Conservation (phyloP, 2,797 vertebrate species). For the Tapera naevia region DNA sequence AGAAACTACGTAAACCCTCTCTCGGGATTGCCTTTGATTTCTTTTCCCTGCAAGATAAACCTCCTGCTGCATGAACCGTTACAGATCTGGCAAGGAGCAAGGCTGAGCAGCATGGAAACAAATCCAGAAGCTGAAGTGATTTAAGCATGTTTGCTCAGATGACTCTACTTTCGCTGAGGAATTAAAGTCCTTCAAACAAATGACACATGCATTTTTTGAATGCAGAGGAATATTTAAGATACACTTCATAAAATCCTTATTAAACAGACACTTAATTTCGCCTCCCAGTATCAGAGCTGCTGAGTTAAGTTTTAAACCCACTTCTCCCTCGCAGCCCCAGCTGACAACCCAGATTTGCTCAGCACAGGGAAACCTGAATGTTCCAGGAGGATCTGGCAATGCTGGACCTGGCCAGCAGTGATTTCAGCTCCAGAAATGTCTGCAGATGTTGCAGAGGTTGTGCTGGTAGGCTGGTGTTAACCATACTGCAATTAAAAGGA, state of each 20-base stretch:
- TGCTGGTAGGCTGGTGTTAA: neutral
- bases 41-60: neutral
- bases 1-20: neutral
- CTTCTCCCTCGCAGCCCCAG: neutral
- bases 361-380: too few species aligned
- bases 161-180: neutral
- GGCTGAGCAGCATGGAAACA: neutral
- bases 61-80: fast-evolving
- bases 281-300: neutral
- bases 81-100: too few species aligned
- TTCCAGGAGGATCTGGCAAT: too few species aligned
- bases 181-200: neutral
- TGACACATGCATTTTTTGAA: fast-evolving
- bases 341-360: too few species aligned
- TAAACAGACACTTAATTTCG: neutral
- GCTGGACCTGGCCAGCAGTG: fast-evolving
- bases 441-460: neutral
- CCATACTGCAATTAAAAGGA: neutral
- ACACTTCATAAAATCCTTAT: neutral
- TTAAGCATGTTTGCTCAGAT: neutral
- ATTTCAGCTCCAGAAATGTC: neutral
- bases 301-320: neutral
- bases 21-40: fast-evolving
- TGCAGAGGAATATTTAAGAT: fast-evolving
- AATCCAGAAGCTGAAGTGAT: neutral